Evolutionary conservation across 2,113 vertebrate species (phyloP).

Genomic region (Xiphophorus couchianus): DNA sequence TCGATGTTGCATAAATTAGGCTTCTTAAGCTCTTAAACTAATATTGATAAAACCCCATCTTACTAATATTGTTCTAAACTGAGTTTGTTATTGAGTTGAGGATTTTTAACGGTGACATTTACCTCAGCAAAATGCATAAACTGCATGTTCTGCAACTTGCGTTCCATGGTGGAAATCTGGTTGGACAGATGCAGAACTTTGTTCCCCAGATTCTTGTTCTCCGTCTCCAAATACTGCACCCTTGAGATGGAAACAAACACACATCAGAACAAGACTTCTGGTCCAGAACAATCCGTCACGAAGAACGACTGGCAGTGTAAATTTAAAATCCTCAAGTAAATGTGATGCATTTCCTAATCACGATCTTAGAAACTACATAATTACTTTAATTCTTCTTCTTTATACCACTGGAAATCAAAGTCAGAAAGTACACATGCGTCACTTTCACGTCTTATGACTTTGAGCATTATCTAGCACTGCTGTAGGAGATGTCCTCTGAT

Average conservation of each 20-base stretch:
- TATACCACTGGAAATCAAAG: no score
- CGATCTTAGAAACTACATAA: no score
- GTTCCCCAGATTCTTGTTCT: constrained; percentile 55
- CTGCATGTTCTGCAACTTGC: constrained; percentile 33
- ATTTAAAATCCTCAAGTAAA: no score
- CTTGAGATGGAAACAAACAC: constrained; percentile 25
- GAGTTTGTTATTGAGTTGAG: no score
- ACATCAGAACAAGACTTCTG: not conserved
- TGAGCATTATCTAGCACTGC: not conserved
- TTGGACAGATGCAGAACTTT: constrained; percentile 51
- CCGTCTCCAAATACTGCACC: constrained; percentile 58
- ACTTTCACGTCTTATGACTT: not conserved
- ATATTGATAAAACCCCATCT: not conserved
- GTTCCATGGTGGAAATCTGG: constrained; percentile 39
- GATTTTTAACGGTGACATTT: constrained; percentile 1
- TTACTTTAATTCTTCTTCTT: no score
- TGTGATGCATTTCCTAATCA: no score
- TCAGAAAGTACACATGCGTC: no score
- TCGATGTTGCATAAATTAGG: not conserved
- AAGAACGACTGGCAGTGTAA: no score
- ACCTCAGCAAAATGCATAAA: constrained; percentile 40
- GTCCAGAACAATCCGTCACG: no score
- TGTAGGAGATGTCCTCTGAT: not conserved
- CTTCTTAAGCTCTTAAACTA: not conserved
- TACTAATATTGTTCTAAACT: no score